These are phyloP conservation scores for Fissipunctia ypsillon DNA, from an alignment of 2,888 invertebrate species.

Conservation along the genomic window DNA sequence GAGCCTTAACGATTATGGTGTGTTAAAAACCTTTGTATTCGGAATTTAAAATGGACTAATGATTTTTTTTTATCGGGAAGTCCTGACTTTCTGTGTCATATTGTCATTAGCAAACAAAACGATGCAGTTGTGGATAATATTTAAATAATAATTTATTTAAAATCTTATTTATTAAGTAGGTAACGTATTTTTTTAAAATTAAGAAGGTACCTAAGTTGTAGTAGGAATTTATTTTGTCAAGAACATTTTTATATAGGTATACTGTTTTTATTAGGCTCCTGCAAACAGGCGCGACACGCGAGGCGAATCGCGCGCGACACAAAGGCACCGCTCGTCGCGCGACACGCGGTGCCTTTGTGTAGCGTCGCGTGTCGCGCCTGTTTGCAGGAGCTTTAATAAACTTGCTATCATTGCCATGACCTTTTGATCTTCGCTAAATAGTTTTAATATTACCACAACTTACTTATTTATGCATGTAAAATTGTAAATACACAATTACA, in stretches of 20 bases:
- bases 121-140: neutral
- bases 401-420: constrained; percentile 9
- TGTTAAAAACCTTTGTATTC: too few relatives aligned
- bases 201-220: too few relatives aligned
- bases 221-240: too few relatives aligned
- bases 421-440: constrained; percentile 5
- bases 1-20: too few relatives aligned
- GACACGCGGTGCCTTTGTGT: too few relatives aligned
- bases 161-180: neutral
- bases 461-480: constrained; percentile 15
- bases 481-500: constrained; percentile 31
- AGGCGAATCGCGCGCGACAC: too few relatives aligned
- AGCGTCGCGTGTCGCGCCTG: too few relatives aligned
- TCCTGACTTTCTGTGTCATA: neutral
- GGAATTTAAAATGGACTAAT: neutral
- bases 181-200: too few relatives aligned
- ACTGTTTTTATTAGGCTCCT: neutral
- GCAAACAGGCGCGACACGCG: too few relatives aligned
- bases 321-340: too few relatives aligned
- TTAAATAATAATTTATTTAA: neutral
- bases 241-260: too few relatives aligned
- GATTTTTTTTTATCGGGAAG: neutral
- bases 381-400: too few relatives aligned
- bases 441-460: constrained; percentile 9
- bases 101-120: neutral